Evolutionary conservation across 2,888 invertebrate genomes (phyloP).

Genomic region (Limnephilus lunatus): DNA sequence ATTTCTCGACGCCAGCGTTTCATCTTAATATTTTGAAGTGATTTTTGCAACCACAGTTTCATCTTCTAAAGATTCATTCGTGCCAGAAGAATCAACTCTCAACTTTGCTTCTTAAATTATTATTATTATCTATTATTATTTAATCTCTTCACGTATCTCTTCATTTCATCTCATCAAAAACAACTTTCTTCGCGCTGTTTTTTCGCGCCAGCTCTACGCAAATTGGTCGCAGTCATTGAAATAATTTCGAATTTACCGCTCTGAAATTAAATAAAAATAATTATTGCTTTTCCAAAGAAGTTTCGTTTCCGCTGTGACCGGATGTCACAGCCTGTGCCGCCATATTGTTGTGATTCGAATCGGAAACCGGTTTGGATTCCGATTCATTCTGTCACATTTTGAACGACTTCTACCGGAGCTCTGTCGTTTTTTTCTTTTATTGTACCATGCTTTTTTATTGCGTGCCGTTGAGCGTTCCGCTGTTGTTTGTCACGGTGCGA

Average conservation of each 20-base stretch:
- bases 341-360: slow-evolving; percentile 33
- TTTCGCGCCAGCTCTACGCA: background rate
- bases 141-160: background rate
- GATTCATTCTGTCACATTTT: slow-evolving; percentile 27
- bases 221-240: background rate
- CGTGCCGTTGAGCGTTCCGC: background rate
- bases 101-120: background rate
- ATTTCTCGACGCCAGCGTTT: too few relatives aligned
- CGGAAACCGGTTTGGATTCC: slow-evolving; percentile 35
- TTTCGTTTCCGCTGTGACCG: slow-evolving; percentile 22
- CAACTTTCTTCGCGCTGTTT: background rate
- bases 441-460: background rate
- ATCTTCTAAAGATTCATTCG: background rate
- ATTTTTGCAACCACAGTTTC: background rate
- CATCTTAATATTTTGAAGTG: too few relatives aligned
- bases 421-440: slow-evolving; percentile 7
- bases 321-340: slow-evolving; percentile 11
- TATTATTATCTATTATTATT: background rate
- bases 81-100: background rate
- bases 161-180: background rate
- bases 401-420: background rate
- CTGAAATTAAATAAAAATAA: background rate
- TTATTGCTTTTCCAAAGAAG: background rate
- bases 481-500: background rate
- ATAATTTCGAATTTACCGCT: background rate